phyloP scores from a whole-genome alignment of 2,888 invertebrate genomes.

The Mimachlamys varia region DNA sequence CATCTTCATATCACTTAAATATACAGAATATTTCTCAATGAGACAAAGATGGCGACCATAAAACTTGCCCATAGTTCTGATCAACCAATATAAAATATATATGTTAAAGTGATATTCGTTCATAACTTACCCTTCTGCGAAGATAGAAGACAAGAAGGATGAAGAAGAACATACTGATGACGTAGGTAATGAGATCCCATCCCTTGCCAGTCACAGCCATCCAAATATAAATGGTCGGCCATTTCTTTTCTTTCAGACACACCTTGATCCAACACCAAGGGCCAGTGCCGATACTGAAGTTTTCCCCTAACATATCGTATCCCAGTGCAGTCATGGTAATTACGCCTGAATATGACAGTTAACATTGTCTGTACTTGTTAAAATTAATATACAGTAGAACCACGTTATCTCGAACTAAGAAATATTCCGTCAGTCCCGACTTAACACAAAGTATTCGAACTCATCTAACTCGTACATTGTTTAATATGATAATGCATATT shows the following conservation, averaged over 20 bases:
- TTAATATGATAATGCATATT: no score
- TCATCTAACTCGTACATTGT: no score
- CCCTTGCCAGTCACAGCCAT: conserved; percentile 59
- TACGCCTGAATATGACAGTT: conserved; percentile 34
- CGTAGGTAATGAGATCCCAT: conserved; percentile 58
- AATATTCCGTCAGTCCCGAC: no score
- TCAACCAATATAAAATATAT: no score
- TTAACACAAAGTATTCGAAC: no score
- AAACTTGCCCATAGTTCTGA: no score
- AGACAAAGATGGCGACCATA: no score
- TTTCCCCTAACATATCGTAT: conserved; percentile 50
- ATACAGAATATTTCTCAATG: no score
- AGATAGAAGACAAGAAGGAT: not conserved
- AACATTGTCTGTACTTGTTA: not conserved
- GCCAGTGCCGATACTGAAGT: conserved; percentile 53
- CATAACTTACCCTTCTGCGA: not conserved
- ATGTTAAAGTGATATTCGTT: no score
- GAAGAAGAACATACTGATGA: conserved; percentile 13
- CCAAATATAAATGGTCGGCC: conserved; percentile 46
- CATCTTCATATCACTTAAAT: no score
- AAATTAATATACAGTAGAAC: no score
- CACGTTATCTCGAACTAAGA: no score
- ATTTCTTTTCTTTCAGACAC: conserved; percentile 29
- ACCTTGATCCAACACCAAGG: conserved; percentile 62
- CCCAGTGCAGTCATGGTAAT: conserved; percentile 46